These are phyloP conservation scores for Eptesicus fuscus DNA, from an alignment of 2,113 vertebrate species.

Conservation along the genomic window DNA sequence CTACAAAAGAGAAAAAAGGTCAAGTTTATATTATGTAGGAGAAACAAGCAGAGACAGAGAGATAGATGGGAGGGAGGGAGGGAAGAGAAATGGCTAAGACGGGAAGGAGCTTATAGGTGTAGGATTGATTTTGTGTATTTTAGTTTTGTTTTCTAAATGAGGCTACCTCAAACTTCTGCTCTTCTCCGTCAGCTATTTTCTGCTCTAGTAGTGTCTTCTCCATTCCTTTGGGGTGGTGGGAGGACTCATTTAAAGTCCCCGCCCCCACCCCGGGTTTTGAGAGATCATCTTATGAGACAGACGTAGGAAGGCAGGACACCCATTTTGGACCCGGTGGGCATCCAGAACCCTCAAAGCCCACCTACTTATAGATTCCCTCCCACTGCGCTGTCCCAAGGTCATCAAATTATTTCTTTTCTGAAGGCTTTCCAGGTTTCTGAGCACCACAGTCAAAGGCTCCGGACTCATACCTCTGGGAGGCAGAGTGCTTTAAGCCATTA, in stretches of 20 bases:
- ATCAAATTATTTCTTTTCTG: neutral
- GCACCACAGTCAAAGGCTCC: conserved; percentile 5
- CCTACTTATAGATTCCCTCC: neutral
- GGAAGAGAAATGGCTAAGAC: neutral
- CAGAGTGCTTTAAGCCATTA: conserved; percentile 53
- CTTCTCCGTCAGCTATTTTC: neutral
- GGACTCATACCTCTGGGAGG: conserved; percentile 1
- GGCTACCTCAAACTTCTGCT: neutral
- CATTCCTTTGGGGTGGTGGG: neutral
- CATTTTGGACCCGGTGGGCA: neutral
- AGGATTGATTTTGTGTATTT: neutral
- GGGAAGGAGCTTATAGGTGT: neutral
- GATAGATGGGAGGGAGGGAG: fast-evolving
- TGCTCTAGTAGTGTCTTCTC: neutral
- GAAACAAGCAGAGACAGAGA: no score
- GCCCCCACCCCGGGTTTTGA: neutral
- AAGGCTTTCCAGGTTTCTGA: conserved; percentile 15
- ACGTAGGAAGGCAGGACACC: neutral
- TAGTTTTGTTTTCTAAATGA: neutral
- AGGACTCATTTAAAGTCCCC: neutral
- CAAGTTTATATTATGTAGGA: neutral
- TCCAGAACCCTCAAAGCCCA: neutral
- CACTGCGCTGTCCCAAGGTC: neutral
- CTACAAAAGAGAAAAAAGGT: neutral
- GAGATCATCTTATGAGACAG: neutral